Percentiles rank a stretch among this genome's conserved stretches.
Conservation (phyloP, 2,888 invertebrate genomes). For the Cremastinae sp. region DNA sequence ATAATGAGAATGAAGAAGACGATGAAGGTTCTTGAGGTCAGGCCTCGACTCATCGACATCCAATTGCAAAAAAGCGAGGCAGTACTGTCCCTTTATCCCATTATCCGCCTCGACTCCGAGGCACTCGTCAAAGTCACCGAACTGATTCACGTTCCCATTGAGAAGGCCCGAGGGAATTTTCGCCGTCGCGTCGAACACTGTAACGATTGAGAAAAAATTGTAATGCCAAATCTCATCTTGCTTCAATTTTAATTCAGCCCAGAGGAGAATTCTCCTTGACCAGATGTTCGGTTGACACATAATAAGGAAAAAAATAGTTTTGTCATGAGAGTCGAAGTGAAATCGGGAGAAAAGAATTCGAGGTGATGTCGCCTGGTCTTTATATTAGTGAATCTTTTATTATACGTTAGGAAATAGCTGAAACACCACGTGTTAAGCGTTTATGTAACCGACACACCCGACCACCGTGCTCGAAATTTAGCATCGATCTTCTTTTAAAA, state of each 20-base stretch:
- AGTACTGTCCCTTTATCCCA: conserved; percentile 84
- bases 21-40: conserved; percentile 81
- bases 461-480: conserved; percentile 17
- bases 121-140: conserved; percentile 87
- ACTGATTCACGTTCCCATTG: conserved; percentile 86
- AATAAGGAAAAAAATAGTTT: conserved; percentile 1
- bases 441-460: conserved; percentile 37
- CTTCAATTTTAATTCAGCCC: background rate
- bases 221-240: background rate
- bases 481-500: conserved; percentile 22
- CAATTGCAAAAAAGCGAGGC: conserved; percentile 84
- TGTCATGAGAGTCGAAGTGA: conserved; percentile 46
- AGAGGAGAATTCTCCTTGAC: background rate
- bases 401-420: conserved; percentile 21
- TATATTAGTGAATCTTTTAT: conserved; percentile 31
- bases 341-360: conserved; percentile 61
- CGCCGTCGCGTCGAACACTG: conserved; percentile 88
- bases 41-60: conserved; percentile 81
- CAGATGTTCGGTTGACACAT: background rate
- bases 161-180: conserved; percentile 86
- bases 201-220: conserved; percentile 56
- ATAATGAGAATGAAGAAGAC: conserved; percentile 83
- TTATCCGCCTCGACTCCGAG: conserved; percentile 79
- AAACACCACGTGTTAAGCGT: conserved; percentile 19
- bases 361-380: conserved; percentile 49